Evolutionary conservation across 2,113 vertebrate genomes (phyloP).

Genomic region (Aptenodytes patagonicus): DNA sequence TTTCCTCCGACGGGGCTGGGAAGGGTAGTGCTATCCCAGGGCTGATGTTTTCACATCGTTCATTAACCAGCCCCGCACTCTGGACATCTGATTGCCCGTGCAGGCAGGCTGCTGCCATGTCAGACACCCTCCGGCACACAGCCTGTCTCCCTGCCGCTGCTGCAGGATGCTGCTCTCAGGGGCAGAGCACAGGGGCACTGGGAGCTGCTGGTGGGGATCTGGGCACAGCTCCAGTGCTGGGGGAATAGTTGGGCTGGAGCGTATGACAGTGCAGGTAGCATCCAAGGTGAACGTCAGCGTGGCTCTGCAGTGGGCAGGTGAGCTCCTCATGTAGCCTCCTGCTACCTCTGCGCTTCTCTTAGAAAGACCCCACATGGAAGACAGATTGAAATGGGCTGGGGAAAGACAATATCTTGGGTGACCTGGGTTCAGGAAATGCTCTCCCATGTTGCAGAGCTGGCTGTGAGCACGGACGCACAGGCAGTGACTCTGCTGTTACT

Average conservation of each 20-base stretch:
- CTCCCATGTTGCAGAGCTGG: background rate
- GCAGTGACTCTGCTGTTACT: background rate
- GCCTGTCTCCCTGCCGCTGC: background rate
- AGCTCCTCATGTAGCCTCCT: background rate
- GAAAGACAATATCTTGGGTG: background rate
- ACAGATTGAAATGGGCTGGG: background rate
- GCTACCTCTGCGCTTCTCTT: background rate
- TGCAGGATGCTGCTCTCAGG: background rate
- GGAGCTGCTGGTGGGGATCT: background rate
- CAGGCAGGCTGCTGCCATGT: background rate
- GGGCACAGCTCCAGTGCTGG: too few relatives aligned
- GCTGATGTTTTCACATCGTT: background rate
- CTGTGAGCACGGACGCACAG: accelerated
- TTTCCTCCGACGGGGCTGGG: background rate
- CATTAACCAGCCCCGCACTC: background rate
- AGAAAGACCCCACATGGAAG: accelerated
- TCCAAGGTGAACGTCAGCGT: background rate
- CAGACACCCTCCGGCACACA: background rate
- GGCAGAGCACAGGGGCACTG: background rate
- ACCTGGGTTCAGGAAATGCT: background rate
- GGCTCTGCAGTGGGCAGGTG: background rate
- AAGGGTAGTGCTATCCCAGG: background rate
- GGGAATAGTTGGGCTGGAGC: background rate
- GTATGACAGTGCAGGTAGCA: accelerated
- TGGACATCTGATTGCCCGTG: accelerated